Conservation (phyloP, 2,113 vertebrate genomes). For the Ceyx melanurus region DNA sequence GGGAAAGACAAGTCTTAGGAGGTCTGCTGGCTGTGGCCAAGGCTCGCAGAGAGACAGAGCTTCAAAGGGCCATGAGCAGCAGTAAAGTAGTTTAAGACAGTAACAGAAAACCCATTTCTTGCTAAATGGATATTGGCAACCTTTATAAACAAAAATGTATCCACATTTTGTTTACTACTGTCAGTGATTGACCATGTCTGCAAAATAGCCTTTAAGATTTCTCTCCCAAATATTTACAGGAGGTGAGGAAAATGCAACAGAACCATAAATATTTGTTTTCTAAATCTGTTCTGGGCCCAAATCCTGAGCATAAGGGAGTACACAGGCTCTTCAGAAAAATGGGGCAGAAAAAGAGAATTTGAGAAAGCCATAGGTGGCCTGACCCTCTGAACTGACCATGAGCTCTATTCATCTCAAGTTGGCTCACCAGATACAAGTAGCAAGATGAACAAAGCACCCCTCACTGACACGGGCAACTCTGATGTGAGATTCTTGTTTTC, state of each 20-base stretch:
- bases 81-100: neutral
- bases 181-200: accelerated
- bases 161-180: neutral
- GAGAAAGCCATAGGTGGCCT: neutral
- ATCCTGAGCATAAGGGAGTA: neutral
- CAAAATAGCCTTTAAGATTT: neutral
- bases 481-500: neutral
- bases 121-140: neutral
- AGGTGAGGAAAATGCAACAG: accelerated
- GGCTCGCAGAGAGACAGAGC: accelerated
- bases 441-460: neutral
- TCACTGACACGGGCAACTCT: neutral
- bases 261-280: neutral
- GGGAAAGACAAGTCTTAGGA: neutral
- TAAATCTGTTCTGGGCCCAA: neutral
- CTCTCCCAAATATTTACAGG: neutral
- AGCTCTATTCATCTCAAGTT: neutral
- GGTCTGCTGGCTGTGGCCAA: neutral
- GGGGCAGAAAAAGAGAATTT: neutral
- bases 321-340: neutral
- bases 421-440: neutral
- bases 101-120: neutral
- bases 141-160: neutral
- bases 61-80: neutral
- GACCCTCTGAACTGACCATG: neutral